Evolutionary conservation across 2,113 vertebrate species (phyloP).

Genomic region (Bubo blakistoni): DNA sequence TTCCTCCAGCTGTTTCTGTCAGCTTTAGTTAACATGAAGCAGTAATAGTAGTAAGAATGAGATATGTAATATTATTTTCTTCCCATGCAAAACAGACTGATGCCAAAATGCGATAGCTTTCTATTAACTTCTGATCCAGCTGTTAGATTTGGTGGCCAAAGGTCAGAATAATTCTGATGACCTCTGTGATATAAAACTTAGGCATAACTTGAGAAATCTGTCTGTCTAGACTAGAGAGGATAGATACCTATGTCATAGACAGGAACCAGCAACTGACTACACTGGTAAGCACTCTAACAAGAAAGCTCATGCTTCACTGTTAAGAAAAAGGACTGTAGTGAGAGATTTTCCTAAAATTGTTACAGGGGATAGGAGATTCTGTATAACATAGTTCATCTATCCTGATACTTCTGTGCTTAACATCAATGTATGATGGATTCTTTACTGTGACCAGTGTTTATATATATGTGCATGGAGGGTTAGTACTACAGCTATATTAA

Average conservation of each 20-base stretch:
- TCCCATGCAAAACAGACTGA: background rate
- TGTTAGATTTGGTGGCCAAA: background rate
- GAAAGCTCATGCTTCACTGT: background rate
- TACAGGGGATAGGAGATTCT: background rate
- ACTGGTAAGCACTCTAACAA: background rate
- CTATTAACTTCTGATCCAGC: background rate
- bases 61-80: background rate
- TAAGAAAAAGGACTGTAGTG: background rate
- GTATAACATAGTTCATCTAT: background rate
- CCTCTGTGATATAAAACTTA: background rate
- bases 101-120: background rate
- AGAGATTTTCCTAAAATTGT: background rate
- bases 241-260: background rate
- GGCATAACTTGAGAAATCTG: background rate
- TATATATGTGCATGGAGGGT: rapidly evolving
- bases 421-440: rapidly evolving
- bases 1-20: background rate
- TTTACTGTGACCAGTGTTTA: background rate
- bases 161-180: background rate
- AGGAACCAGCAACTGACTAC: background rate
- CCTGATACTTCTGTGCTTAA: background rate
- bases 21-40: background rate
- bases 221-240: background rate
- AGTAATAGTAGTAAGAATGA: background rate
- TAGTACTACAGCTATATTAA: background rate